Evolutionary conservation across 1,140 invertebrate genomes (phyloP).

Genomic region (Papilio polyxenes): DNA sequence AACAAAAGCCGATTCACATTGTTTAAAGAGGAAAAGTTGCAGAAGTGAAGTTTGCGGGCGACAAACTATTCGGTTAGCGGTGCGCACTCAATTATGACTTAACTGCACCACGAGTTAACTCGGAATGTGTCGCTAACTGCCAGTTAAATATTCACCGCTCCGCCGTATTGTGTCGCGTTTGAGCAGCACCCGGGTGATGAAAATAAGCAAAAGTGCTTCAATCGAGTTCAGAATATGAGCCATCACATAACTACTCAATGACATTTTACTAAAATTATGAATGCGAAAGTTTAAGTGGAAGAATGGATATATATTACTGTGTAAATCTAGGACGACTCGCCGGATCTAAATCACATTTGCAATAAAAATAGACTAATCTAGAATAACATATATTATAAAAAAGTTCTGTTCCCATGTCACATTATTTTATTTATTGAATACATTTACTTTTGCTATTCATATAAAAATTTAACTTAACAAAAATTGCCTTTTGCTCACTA

Average conservation of each 20-base stretch:
- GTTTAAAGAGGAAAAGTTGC: not conserved
- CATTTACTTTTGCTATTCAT: too few species aligned
- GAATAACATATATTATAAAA: too few species aligned
- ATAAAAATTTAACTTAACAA: too few species aligned
- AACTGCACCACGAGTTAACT: constrained; percentile 66
- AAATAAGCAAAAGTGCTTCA: constrained; percentile 37
- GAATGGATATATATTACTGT: not conserved
- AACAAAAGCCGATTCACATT: not conserved
- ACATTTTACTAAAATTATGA: not conserved
- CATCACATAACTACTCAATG: not conserved
- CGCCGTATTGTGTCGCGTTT: constrained; percentile 51
- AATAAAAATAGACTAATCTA: too few species aligned
- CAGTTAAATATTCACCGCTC: constrained; percentile 61
- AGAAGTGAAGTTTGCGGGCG: constrained; percentile 21
- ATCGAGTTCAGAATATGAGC: constrained; percentile 1
- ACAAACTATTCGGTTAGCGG: constrained; percentile 65
- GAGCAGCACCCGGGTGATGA: constrained; percentile 22
- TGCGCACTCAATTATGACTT: constrained; percentile 66
- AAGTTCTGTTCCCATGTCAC: too few species aligned
- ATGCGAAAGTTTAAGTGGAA: not conserved
- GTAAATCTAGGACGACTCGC: not conserved
- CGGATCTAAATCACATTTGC: not conserved
- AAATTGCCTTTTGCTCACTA: too few species aligned
- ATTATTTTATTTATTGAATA: too few species aligned
- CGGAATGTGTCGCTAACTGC: constrained; percentile 66